Evolutionary conservation across 2,113 vertebrate genomes (phyloP), one percentile per base, ranked within the genome.

Genomic region (Pygathrix nemaeus): DNA sequence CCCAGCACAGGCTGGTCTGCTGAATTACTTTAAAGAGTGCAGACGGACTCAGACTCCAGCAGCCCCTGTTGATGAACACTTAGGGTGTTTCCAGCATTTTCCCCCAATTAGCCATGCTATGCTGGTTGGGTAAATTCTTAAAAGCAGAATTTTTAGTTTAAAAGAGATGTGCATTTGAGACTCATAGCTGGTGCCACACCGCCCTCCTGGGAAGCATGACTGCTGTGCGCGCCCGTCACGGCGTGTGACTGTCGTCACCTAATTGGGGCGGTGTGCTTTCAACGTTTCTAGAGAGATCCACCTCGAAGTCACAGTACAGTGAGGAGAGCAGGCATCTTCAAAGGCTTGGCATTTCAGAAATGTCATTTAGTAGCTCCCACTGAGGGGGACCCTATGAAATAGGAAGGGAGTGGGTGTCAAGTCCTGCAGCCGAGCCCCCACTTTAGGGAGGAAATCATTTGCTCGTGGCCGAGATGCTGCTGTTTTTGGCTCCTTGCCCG

Each of bases 1-100:
- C 12, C 2, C 2, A 3, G 59, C 40, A 4, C 25, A 20, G 7
- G 3, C 1, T 18, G 40, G 16, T 1, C 27, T 20, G 0, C 6
- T 1, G 32, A 2, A 14, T 1, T 18, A 4, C 17, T 18, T 45
- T 12, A 50, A 25, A 23, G 50, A 0, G 21, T 18, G 13, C 9
- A 9, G 18, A 76, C 3, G 38, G 40, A 14, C 38, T 7, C 57
- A 14, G 13, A 25, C 61, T 32, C 27, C 27, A 64, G 12, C 61
- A 64, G 30, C 61, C 48, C 61, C 20, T 70, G 35, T 10, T 20
- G 78, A 40, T 45, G 88, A 61, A n/a, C 30, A 4, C 3, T 57
- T 48, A 16, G 52, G 48, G 23, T 14, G 55, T 75, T 68, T 35
- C 45, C 61, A 18, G 21, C 7, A 50, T 66, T 21, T 7, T 4